Conservation (phyloP, 1,140 invertebrate genomes). For the Megalonaias nervosa region DNA sequence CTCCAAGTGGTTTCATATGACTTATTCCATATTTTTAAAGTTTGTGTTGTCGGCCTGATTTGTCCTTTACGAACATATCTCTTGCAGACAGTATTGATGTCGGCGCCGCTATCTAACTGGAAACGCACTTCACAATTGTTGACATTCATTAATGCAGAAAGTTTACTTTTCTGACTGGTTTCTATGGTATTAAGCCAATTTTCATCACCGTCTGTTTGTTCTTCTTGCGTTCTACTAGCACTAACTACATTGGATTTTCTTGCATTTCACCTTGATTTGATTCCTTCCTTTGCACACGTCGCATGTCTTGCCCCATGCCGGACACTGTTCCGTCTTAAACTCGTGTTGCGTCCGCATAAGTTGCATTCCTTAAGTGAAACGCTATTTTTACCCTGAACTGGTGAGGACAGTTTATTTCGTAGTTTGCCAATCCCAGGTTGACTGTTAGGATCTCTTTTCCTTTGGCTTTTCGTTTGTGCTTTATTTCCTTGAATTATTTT, state of each 20-base stretch:
- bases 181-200: slow-evolving; percentile 9
- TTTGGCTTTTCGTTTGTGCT: no score
- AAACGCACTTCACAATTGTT: slow-evolving; percentile 22
- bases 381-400: no score
- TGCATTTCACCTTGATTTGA: slow-evolving; percentile 36
- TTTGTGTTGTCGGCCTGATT: neutral
- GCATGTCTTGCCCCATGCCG: slow-evolving; percentile 32
- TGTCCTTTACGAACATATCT: slow-evolving; percentile 5
- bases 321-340: slow-evolving; percentile 20
- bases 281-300: slow-evolving; percentile 25
- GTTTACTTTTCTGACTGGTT: neutral
- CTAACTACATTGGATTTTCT: slow-evolving; percentile 4
- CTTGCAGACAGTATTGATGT: slow-evolving; percentile 10
- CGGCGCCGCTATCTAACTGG: slow-evolving; percentile 12
- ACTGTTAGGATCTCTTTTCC: no score
- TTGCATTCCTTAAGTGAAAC: slow-evolving; percentile 8
- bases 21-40: slow-evolving; percentile 16
- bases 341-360: slow-evolving; percentile 18
- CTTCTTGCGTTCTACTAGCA: neutral
- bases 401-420: no score
- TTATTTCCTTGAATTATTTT: no score
- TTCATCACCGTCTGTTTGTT: neutral
- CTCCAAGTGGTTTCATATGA: slow-evolving; percentile 4
- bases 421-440: no score
- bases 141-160: slow-evolving; percentile 6